phyloP scores from a whole-genome alignment of 2,888 invertebrate species.

The Drosophila rubida region DNA sequence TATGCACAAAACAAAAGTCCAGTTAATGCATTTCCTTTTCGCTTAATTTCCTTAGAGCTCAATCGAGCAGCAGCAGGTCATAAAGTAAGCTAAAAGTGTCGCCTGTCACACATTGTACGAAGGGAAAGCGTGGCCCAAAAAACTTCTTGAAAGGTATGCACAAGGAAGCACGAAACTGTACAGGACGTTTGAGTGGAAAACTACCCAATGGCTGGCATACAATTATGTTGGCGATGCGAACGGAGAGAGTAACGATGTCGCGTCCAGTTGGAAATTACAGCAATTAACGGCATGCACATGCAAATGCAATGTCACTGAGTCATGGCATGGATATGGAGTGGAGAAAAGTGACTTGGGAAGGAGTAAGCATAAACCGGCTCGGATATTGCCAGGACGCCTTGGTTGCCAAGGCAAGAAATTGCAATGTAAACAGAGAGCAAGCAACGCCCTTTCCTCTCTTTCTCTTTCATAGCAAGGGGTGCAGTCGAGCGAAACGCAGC shows the following conservation, averaged over 20 bases:
- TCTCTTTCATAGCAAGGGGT: constrained; percentile 25
- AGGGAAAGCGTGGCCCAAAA: constrained; percentile 71
- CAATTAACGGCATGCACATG: constrained; percentile 75
- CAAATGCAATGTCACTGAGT: constrained; percentile 79
- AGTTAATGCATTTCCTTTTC: neutral
- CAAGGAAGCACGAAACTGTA: constrained; percentile 63
- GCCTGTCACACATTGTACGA: constrained; percentile 34
- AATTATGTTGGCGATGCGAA: constrained; percentile 22
- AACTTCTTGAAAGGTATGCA: constrained; percentile 36
- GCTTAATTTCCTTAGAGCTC: constrained; percentile 34
- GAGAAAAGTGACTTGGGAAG: constrained; percentile 13
- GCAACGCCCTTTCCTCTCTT: constrained; percentile 11
- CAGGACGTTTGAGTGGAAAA: constrained; percentile 23
- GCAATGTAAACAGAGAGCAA: constrained; percentile 75
- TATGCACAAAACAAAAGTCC: neutral
- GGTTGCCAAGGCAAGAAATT: constrained; percentile 62
- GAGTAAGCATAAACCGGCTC: constrained; percentile 56
- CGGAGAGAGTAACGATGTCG: constrained; percentile 20
- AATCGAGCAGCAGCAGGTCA: constrained; percentile 54
- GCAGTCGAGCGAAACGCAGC: constrained; percentile 54
- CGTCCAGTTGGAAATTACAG: constrained; percentile 73
- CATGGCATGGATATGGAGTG: constrained; percentile 46
- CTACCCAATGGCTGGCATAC: constrained; percentile 8
- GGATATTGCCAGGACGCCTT: constrained; percentile 58
- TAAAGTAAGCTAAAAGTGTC: constrained; percentile 72